These are phyloP conservation scores for Epizoanthus scotinus DNA, from an alignment of 92 coral and sea anemone species.

Conservation along the genomic window DNA sequence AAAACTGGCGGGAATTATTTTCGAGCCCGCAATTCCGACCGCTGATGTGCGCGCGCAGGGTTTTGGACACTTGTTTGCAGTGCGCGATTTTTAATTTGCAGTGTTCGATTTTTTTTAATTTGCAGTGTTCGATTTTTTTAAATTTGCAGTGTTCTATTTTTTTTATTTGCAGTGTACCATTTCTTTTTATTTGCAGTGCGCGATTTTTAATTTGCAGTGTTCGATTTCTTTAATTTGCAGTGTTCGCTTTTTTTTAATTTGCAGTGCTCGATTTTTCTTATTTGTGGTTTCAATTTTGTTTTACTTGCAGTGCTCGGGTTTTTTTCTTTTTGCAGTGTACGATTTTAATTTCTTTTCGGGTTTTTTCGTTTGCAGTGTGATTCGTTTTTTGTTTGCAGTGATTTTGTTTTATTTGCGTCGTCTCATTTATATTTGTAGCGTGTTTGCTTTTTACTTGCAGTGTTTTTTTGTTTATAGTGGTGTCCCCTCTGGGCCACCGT, in stretches of 20 bases:
- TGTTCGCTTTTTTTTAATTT: constrained; percentile 18
- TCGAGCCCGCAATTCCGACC: constrained; percentile 20
- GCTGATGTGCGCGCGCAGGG: constrained; percentile 16
- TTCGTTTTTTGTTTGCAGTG: constrained; percentile 22
- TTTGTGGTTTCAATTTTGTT: too few relatives aligned
- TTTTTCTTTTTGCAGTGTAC: constrained; percentile 2
- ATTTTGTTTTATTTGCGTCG: constrained; percentile 17
- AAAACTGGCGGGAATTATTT: not conserved
- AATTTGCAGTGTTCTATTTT: too few relatives aligned
- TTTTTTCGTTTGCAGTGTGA: constrained; percentile 1
- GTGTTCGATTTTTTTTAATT: too few relatives aligned
- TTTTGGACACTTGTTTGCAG: not conserved
- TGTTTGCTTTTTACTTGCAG: constrained; percentile 15
- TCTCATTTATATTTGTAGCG: constrained; percentile 28
- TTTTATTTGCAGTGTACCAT: constrained; percentile 36
- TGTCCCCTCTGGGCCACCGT: too few relatives aligned
- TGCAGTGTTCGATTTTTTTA: too few relatives aligned
- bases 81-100: constrained; percentile 8
- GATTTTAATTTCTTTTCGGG: constrained; percentile 22
- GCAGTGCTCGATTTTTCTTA: too few relatives aligned
- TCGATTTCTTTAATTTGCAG: constrained; percentile 43
- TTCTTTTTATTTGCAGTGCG: constrained; percentile 25
- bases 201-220: too few relatives aligned
- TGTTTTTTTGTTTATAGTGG: constrained; percentile 7
- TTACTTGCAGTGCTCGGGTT: constrained; percentile 19